These are phyloP conservation scores for Tetragonula carbonaria DNA, from an alignment of 2,888 invertebrate genomes.

Conservation along the genomic window DNA sequence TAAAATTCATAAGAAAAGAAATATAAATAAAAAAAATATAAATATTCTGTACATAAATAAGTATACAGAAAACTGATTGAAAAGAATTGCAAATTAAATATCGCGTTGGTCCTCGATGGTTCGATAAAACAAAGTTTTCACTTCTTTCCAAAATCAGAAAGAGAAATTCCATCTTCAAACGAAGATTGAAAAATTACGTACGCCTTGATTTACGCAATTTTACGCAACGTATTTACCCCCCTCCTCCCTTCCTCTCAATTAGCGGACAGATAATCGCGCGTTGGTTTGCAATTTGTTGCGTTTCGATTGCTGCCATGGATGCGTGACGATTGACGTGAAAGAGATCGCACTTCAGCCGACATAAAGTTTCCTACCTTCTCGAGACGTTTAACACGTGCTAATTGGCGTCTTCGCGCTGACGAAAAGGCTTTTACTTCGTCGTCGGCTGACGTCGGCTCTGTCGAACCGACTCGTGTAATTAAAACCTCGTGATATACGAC, in stretches of 20 bases:
- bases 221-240: neutral
- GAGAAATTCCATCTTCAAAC: neutral
- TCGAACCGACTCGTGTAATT: constrained; percentile 32
- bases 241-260: neutral
- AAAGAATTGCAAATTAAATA: no score
- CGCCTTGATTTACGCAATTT: neutral
- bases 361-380: constrained; percentile 29
- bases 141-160: neutral
- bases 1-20: no score
- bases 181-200: neutral
- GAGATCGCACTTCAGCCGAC: constrained; percentile 34
- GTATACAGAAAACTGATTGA: no score
- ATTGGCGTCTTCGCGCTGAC: constrained; percentile 36
- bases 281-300: neutral
- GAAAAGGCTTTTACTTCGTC: constrained; percentile 38
- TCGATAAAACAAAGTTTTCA: neutral
- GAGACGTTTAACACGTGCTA: constrained; percentile 47
- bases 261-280: constrained; percentile 11
- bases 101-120: no score
- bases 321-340: constrained; percentile 27
- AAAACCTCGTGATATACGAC: constrained; percentile 1
- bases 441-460: constrained; percentile 16
- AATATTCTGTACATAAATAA: no score
- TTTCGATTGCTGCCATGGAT: constrained; percentile 11
- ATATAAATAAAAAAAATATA: no score